Evolutionary conservation across 1,140 invertebrate species (phyloP).

Genomic region (Pachypeltis micranthus): DNA sequence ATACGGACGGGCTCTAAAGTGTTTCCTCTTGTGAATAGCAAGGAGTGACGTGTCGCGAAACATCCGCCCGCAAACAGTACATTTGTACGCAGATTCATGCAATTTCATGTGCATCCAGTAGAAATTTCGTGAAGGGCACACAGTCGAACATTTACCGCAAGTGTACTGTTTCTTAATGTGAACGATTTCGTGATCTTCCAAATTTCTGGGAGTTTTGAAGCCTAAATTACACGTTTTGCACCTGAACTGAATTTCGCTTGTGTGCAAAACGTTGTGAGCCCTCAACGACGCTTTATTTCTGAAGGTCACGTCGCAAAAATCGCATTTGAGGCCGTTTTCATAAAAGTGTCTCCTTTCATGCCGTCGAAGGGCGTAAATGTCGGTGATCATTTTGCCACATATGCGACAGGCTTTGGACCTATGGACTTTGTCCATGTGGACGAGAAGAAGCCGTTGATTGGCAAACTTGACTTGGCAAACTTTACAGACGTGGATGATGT

Average conservation of each 20-base stretch:
- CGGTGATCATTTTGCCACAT: slow-evolving; percentile 15
- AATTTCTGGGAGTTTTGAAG: slow-evolving; percentile 10
- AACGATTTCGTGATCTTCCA: slow-evolving; percentile 15
- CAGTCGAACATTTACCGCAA: slow-evolving; percentile 10
- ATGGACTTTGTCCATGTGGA: slow-evolving; percentile 20
- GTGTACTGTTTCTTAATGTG: slow-evolving; percentile 17
- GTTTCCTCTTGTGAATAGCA: slow-evolving; percentile 19
- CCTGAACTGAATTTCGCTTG: slow-evolving; percentile 10
- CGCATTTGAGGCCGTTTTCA: slow-evolving; percentile 16
- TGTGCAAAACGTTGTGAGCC: slow-evolving; percentile 5
- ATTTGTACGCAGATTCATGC: slow-evolving; percentile 17
- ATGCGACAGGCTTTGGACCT: slow-evolving; percentile 5
- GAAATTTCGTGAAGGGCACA: neutral
- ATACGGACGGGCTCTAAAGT: slow-evolving; percentile 16
- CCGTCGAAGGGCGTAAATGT: slow-evolving; percentile 8
- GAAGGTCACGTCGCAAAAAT: slow-evolving; percentile 16
- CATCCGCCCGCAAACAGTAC: slow-evolving; percentile 14
- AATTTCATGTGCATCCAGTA: slow-evolving; percentile 21
- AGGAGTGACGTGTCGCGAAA: slow-evolving; percentile 20
- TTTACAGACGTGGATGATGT: slow-evolving; percentile 14
- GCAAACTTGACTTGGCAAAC: slow-evolving; percentile 16
- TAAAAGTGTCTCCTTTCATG: slow-evolving; percentile 21
- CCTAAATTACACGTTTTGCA: slow-evolving; percentile 16
- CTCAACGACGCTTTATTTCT: slow-evolving; percentile 18
- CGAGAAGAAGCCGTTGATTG: slow-evolving; percentile 2